Evolutionary conservation across 2,113 vertebrate species (phyloP).

Genomic region (Papio anubis): DNA sequence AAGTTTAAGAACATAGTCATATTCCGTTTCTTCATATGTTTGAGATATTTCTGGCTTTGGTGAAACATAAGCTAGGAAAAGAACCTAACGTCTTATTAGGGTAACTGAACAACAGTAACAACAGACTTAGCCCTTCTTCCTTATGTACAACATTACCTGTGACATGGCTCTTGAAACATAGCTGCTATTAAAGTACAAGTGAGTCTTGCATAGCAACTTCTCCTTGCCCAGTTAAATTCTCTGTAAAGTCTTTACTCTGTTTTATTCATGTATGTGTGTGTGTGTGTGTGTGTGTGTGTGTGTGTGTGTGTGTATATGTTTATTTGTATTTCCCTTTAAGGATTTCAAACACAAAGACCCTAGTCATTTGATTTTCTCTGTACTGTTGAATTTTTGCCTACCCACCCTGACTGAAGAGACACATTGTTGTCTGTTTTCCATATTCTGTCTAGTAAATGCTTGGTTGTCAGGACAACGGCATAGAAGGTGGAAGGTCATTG

Average conservation of each 20-base stretch:
- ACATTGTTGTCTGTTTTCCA: slow-evolving; percentile 62
- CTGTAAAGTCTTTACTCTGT: background rate
- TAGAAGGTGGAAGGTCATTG: slow-evolving; percentile 73
- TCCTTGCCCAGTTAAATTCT: background rate
- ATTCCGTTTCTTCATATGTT: background rate
- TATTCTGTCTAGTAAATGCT: slow-evolving; percentile 78
- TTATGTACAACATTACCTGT: background rate
- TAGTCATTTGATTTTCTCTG: slow-evolving; percentile 68
- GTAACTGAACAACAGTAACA: background rate
- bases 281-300: background rate
- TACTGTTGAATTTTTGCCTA: slow-evolving; percentile 58
- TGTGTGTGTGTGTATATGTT: background rate
- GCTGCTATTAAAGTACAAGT: background rate
- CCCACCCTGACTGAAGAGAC: slow-evolving; percentile 63
- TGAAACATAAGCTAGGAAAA: background rate
- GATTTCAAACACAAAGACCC: background rate
- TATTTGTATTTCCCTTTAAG: background rate
- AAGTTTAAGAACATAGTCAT: background rate
- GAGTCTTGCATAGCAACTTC: background rate
- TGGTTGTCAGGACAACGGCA: slow-evolving; percentile 77
- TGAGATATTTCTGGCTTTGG: background rate
- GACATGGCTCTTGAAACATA: background rate
- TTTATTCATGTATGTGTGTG: background rate
- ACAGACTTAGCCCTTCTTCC: background rate
- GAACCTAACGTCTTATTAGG: background rate